Conservation (phyloP, 2,888 invertebrate genomes). For the Melinaea marsaeus region DNA sequence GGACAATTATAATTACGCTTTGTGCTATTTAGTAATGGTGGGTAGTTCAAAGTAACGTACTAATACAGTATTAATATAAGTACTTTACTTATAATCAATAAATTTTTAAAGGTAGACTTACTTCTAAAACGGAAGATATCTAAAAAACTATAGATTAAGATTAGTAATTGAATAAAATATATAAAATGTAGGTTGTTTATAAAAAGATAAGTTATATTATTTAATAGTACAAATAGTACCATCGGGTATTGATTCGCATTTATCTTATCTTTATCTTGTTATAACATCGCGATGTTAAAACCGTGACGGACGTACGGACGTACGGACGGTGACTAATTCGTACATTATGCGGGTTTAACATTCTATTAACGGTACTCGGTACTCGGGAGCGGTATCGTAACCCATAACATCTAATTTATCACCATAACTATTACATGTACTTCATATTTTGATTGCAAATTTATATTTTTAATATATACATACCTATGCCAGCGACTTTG, state of each 20-base stretch:
- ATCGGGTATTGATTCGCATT: constrained; percentile 18
- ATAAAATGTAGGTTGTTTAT: background rate
- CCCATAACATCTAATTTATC: constrained; percentile 56
- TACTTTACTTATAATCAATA: too few relatives aligned
- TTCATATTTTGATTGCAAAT: constrained; percentile 29
- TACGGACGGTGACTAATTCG: constrained; percentile 62
- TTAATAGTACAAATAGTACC: background rate
- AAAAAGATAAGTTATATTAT: background rate
- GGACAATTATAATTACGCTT: too few relatives aligned
- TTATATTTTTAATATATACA: constrained; percentile 31
- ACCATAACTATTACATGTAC: constrained; percentile 21
- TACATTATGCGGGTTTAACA: constrained; percentile 53
- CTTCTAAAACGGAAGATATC: too few relatives aligned
- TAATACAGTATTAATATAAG: too few relatives aligned
- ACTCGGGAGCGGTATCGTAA: constrained; percentile 38
- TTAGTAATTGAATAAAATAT: too few relatives aligned
- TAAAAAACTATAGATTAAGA: too few relatives aligned
- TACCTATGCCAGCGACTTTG: too few relatives aligned
- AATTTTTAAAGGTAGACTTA: too few relatives aligned
- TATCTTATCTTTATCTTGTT: constrained; percentile 23
- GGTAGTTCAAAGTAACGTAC: too few relatives aligned
- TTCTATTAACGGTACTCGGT: constrained; percentile 66
- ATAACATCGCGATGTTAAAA: constrained; percentile 39
- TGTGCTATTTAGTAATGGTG: too few relatives aligned
- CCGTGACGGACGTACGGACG: constrained; percentile 61